Base-by-base conservation (phyloP, 2,888 invertebrate genomes). In the Flabesymbios commensalis region DNA sequence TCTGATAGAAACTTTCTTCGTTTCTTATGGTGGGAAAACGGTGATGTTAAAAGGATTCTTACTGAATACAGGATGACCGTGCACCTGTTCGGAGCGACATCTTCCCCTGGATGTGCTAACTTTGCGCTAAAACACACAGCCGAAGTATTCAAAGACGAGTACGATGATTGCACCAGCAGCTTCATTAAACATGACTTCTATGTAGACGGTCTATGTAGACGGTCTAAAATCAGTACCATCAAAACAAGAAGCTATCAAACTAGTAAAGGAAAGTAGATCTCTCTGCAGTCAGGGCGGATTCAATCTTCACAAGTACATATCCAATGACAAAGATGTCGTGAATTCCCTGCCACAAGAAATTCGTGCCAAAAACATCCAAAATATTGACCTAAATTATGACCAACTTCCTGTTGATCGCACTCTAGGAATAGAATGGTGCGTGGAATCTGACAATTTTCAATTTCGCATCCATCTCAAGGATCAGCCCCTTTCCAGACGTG, bases 141-240 rank as follows among this genome's bases (percentile, higher is more conserved):
- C 10, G 45, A 45, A 22, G 19, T 26, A 29, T 26, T 49, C n/a
- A n/a, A n/a, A n/a, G n/a, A n/a, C n/a, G n/a, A n/a, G n/a, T n/a
- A n/a, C n/a, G n/a, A n/a, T n/a, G n/a, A n/a, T n/a, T n/a, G n/a
- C n/a, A n/a, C n/a, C n/a, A n/a, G n/a, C n/a, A n/a, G n/a, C 10
- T 49, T 49, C 49, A 28, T 49, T 19, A 49, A 19, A 19, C 24
- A 28, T 28, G 29, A 49, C 28, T 49, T 49, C 19, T 49, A 49
- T 49, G 49, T 49, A 5, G 49, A 49, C 29, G 49, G n/a, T n/a
- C n/a, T n/a, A n/a, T n/a, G n/a, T n/a, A n/a, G n/a, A 49, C 28
- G 49, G 49, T 22, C 29, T 49, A 10, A 49, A 10, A 19, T 49
- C 49, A 26, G 49, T 49, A 26, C 10, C 7, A 19, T 14, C 26